Evolutionary conservation across 2,888 invertebrate species (phyloP).

Genomic region (Philonicus albiceps): DNA sequence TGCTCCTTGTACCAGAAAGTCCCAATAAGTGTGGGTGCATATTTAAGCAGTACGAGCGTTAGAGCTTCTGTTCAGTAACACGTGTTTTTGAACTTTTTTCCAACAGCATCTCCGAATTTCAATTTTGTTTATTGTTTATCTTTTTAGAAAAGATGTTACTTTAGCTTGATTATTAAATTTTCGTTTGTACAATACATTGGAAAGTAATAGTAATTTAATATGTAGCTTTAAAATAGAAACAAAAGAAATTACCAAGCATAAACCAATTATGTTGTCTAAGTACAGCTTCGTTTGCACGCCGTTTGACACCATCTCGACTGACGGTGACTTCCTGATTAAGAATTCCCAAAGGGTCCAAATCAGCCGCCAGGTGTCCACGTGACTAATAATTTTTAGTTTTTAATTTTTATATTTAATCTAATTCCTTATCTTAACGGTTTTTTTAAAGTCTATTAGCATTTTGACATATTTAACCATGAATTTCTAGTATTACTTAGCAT

Average conservation of each 20-base stretch:
- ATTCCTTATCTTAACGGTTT: background rate
- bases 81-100: conserved; percentile 6
- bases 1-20: conserved; percentile 14
- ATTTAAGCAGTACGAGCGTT: conserved; percentile 2
- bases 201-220: background rate
- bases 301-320: conserved; percentile 62
- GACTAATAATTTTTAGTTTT: conserved; percentile 64
- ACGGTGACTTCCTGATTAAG: conserved; percentile 60
- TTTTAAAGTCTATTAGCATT: background rate
- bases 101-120: conserved; percentile 42
- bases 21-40: conserved; percentile 12
- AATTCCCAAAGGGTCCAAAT: conserved; percentile 82
- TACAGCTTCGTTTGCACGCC: conserved; percentile 64
- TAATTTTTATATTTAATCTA: background rate
- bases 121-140: background rate
- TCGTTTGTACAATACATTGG: background rate
- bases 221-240: conserved; percentile 5
- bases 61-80: conserved; percentile 13
- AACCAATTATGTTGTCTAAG: conserved; percentile 63
- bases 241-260: conserved; percentile 60
- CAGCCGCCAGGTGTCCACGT: conserved; percentile 83
- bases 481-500: background rate
- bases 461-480: background rate
- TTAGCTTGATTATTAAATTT: background rate
- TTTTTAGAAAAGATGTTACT: conserved; percentile 9